Base-by-base conservation (phyloP, 1,140 invertebrate species). In the Protaetia brevitarsis region DNA sequence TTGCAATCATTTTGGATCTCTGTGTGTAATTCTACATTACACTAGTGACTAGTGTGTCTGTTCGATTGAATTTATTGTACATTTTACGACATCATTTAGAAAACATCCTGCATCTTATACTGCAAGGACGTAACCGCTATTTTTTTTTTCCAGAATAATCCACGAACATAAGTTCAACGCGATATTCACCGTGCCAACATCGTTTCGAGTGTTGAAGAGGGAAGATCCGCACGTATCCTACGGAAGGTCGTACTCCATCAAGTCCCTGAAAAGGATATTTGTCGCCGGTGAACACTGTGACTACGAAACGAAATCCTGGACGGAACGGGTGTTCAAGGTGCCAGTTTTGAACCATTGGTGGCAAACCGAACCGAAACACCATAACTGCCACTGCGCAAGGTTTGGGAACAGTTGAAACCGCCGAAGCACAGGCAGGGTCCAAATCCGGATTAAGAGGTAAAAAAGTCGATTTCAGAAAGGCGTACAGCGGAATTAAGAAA, bases 261-360 rank as follows among this genome's bases (percentile, higher is more conserved):
- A 89, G 65, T 87, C 88, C 72, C 83, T 97, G 68, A 87, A 87
- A 65, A 86, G 86, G 6, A 84, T 97, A 61, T 96, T 94, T 77
- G 88, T 96, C 3, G 95, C 94, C 66, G 95, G 95, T 0, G 95
- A 98, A 78, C 93, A 96, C 74, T 95, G 94, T 77, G 95, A 98
- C 76, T 88, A 90, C 64, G 93, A 95, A 74, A 95, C 95, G 0
- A 90, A 95, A 83, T 71, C 80, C 3, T 98, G 95, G 95, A 89
- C 91, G 0, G 87, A 92, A 77, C 86, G 86, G 62, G 82, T 84
- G 7, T 92, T 97, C 72, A 85, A 89, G 67, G 91, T 92, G 1
- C 93, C 94, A 0, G 86, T 96, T 6, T 74, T 96, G 16, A 96
- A 98, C 78, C 90, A 97, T 76, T 98, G 94, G 94, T 98, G 95